Base-by-base conservation (phyloP, 1,140 invertebrate species). In the Adoxophyes honmai region DNA sequence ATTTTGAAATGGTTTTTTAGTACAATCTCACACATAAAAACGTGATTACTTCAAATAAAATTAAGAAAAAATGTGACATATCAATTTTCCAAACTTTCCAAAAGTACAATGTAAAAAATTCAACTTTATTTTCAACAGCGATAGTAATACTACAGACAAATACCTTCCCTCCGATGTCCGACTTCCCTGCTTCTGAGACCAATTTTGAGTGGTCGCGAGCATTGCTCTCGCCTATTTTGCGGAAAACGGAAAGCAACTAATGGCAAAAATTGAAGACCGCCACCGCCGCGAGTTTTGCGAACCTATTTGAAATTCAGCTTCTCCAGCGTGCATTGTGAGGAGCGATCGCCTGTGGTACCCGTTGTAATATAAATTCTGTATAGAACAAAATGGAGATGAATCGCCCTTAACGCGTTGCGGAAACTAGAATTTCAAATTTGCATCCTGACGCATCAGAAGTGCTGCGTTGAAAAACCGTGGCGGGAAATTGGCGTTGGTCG, bases 271-370 rank as follows among this genome's bases (percentile, higher is more conserved):
- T 78, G 72, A 72, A 75, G 72, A 75, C 66, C 64, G 64, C 70
- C 66, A 70, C 67, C 71, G 78, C 78, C 78, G 66, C 78, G 75
- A 66, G 75, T 84, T 81, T 81, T 80, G 73, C 78, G 68, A 21
- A 48, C 16, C 42, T 77, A 81, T 80, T 80, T 77, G 72, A 80
- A 81, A 78, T 84, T 81, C 75, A 81, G 77, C 76, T 78, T 74
- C 77, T 78, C 70, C 55, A 33, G 60, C 57, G 52, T 56, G 64
- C 44, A 67, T 62, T 74, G 70, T 58, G 63, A 70, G 57, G 51
- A 66, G 53, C 69, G 62, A 74, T 77, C 74, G 66, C 57, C 48
- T 62, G 59, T 69, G 63, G 53, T 60, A 53, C 54, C 59, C 62
- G 56, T 56, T 21, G 62, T 75, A 57, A 63, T 71, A 73, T 61